Evolutionary conservation across 2,888 invertebrate genomes (phyloP), one percentile per base, ranked within the genome.

Genomic region (Byasa hedistus): DNA sequence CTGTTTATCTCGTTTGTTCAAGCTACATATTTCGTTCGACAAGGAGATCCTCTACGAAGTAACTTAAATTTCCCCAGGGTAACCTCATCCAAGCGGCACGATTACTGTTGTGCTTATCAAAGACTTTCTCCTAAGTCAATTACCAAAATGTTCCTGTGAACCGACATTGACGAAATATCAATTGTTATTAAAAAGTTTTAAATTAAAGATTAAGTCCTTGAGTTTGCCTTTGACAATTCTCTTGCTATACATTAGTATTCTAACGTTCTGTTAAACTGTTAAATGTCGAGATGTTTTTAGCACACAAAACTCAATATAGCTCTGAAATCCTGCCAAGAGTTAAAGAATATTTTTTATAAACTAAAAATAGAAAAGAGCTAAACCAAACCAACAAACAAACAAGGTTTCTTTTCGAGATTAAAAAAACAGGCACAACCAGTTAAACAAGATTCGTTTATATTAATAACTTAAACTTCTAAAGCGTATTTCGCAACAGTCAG

Each of bases 51-150:
- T 39, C 58, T 54, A 39, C 23, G 59, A 39, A 59, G 64, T 44
- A 55, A 59, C 64, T 64, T 64, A 64, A 64, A 64, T 64, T 64
- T 64, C 64, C 64, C 64, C 44, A 44, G 59, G 64, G 59, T 55
- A 54, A 52, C 36, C 54, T 64, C 27, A 64, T 64, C 52, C 58
- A 58, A 64, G 58, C 39, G 64, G 51, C 44, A 57, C 32, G 27
- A 57, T 57, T 27, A 57, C 48, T 57, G 48, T 48, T 63, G 51
- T 51, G 48, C 48, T 21, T 32, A 57, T 56, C 51, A 51, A 57
- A 63, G 63, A 15, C 27, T 57, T 23, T 32, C 23, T 32, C 32
- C 44, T 63, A 21, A 57, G 48, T 56, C 24, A 62, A 56, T 62
- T 56, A 56, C 21, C 27, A 57, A 62, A 27, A 44, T 24, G 24